A percentile compares a stretch with the other conserved stretches of the same genome.
These are phyloP conservation scores for Euphonia xanthogaster DNA, from an alignment of 2,797 vertebrate genomes.

Conservation along the genomic window DNA sequence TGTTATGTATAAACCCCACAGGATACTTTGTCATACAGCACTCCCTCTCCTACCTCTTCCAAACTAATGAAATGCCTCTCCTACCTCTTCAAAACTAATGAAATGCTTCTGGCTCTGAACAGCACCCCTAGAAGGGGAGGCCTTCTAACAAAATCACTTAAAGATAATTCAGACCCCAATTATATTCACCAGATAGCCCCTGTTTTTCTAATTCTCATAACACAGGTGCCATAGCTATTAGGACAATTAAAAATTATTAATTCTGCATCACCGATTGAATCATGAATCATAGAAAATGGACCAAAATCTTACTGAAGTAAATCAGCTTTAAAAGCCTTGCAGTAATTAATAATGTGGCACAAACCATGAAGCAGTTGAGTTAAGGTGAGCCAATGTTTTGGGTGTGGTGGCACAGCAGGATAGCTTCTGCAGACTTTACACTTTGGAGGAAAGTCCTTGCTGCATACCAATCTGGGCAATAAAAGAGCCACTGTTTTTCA, in stretches of 20 bases:
- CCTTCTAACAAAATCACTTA: neutral
- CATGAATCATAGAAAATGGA: neutral
- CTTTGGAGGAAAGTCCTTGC: neutral
- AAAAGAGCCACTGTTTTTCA: neutral
- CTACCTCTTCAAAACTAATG: neutral
- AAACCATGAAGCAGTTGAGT: neutral
- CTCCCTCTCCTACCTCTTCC: neutral
- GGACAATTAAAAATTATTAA: neutral
- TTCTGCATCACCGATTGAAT: neutral
- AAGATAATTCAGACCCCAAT: neutral
- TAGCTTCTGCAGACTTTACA: neutral
- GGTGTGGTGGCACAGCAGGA: neutral
- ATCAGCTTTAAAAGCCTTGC: neutral
- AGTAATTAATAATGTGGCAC: neutral
- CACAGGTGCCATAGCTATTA: neutral
- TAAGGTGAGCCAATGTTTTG: neutral
- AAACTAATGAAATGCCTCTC: neutral
- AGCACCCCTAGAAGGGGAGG: neutral
- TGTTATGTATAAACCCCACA: neutral
- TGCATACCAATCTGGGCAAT: neutral
- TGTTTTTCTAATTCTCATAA: neutral
- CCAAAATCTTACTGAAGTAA: neutral
- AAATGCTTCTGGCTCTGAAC: neutral
- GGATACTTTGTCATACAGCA: neutral
- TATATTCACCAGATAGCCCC: neutral